Base-by-base conservation (phyloP, 2,888 invertebrate genomes). In the Monochamus alternatus region DNA sequence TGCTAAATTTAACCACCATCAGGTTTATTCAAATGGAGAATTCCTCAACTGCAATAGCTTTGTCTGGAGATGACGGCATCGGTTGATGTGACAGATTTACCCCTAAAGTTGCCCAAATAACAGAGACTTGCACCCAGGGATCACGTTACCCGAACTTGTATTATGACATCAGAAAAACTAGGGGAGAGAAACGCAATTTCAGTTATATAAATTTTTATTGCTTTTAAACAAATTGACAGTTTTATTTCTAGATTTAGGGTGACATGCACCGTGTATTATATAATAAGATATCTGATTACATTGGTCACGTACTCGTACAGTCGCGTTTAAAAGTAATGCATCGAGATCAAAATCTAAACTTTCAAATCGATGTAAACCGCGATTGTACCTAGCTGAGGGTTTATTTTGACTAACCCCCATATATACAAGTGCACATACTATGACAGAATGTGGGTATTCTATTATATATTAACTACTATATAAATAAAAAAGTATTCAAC, bases 181-280 rank as follows among this genome's bases (percentile, higher is more conserved):
- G 55, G 55, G 55, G 55, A 55, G 14, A n/a, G 55, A 55, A 55
- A 55, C 22, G n/a, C 55, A 55, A 55, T 55, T 55, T 5, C 14
- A 55, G 55, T 55, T 55, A 55, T 55, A 55, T 55, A 55, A n/a
- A 55, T 55, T 55, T 55, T 55, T 55, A 55, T 55, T 55, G 55
- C 55, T 55, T 55, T 55, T 55, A 55, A 47, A 55, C 55, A 55
- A 55, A 55, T 55, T 55, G 55, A 55, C 55, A 14, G 10, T 55
- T 55, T 55, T 55, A 55, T 55, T 14, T 14, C 55, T 55, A 55
- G 14, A 7, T 14, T 55, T 55, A 55, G 55, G 55, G 55, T n/a
- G 55, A 1, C n/a, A 14, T 55, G 55, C 55, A 22, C 55, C 55
- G 14, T 55, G 14, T 55, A 55, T 55, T 47, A 12, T 47, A 47